Evolutionary conservation across 2,888 invertebrate species (phyloP).

Genomic region (Leptopilina myrica): DNA sequence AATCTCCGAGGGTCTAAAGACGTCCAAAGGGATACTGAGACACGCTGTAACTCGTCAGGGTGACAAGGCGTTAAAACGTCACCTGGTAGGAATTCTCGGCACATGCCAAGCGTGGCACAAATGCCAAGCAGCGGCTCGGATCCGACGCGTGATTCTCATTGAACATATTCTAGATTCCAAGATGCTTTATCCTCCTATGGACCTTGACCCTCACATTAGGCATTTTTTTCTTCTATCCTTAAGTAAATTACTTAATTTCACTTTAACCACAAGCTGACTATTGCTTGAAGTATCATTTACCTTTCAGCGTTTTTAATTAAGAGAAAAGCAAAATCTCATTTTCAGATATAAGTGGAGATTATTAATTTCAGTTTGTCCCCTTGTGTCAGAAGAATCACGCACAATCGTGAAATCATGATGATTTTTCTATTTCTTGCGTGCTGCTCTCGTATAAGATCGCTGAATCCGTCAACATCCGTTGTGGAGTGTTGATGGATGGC

Average conservation of each 20-base stretch:
- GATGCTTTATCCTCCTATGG: constrained; percentile 53
- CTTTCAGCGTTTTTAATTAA: no score
- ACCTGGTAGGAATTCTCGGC: constrained; percentile 73
- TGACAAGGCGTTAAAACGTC: constrained; percentile 72
- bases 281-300: no score
- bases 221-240: neutral
- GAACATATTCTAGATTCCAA: constrained; percentile 69
- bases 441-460: constrained; percentile 37
- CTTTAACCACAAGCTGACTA: no score
- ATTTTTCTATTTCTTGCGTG: constrained; percentile 48
- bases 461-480: constrained; percentile 59
- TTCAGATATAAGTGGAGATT: no score
- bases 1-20: constrained; percentile 50
- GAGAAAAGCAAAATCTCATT: no score
- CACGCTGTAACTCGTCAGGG: constrained; percentile 62
- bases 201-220: constrained; percentile 26
- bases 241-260: no score
- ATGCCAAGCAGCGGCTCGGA: constrained; percentile 62
- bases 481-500: constrained; percentile 75
- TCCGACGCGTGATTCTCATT: constrained; percentile 53
- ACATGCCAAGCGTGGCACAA: constrained; percentile 70
- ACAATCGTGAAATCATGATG: neutral
- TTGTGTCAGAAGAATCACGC: neutral
- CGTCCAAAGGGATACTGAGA: constrained; percentile 59
- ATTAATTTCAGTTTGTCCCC: no score